Evolutionary conservation across 2,888 invertebrate species (phyloP).

Genomic region (Terebella lapidaria): DNA sequence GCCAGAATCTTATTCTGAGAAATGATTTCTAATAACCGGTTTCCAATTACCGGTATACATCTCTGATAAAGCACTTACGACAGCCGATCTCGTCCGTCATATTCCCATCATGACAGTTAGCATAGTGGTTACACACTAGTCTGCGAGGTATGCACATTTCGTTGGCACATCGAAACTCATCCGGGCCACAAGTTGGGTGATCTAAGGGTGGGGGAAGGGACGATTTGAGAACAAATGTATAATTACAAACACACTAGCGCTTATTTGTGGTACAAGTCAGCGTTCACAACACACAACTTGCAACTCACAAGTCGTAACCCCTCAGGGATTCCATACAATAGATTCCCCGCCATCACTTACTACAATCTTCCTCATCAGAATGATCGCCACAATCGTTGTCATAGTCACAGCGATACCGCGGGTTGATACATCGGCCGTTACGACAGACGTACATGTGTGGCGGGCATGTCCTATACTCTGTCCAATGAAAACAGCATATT

Average conservation of each 20-base stretch:
- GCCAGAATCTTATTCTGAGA: too few relatives aligned
- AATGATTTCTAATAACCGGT: too few relatives aligned
- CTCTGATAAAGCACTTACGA: too few relatives aligned
- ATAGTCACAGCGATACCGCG: constrained; percentile 43
- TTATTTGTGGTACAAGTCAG: too few relatives aligned
- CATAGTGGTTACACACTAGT: constrained; percentile 39
- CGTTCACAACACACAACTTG: too few relatives aligned
- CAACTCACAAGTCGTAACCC: too few relatives aligned
- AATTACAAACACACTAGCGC: too few relatives aligned
- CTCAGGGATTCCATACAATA: too few relatives aligned
- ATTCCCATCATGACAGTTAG: constrained; percentile 54
- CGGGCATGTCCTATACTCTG: constrained; percentile 43
- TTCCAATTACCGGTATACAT: too few relatives aligned
- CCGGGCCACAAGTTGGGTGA: constrained; percentile 37
- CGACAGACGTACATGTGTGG: constrained; percentile 44
- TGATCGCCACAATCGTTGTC: constrained; percentile 46
- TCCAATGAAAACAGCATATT: background rate
- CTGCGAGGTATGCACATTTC: constrained; percentile 32
- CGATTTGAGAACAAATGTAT: too few relatives aligned
- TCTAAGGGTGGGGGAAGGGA: constrained; percentile 24
- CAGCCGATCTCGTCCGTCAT: constrained; percentile 87
- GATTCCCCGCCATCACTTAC: too few relatives aligned
- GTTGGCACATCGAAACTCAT: constrained; percentile 41
- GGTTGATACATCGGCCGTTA: constrained; percentile 48
- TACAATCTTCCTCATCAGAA: constrained; percentile 44